Base-by-base conservation (phyloP, 2,888 invertebrate species). In the Mactromeris polynyma region DNA sequence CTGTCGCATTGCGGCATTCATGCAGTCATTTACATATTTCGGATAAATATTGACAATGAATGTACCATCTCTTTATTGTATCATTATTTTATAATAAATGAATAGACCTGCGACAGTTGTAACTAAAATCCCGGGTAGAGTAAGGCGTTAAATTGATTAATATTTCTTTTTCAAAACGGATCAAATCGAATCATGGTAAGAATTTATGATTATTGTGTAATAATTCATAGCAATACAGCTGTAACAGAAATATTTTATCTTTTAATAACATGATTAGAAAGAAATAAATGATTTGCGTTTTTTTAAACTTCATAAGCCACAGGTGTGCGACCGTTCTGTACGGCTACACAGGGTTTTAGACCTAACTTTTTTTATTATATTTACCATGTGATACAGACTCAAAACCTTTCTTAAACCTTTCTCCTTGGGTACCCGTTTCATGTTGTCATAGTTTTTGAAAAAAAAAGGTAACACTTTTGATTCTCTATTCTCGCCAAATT, bases 1-100 rank as follows among this genome's bases (percentile, higher is more conserved):
- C 84, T n/a, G 84, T 77, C 84, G 84, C 84, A 84, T 36, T 84
- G 84, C 84, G 84, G 84, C 26, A 42, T 33, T 73, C 19, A 31
- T 73, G 2, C 9, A 6, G n/a, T n/a, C 9, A 26, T 64, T n/a
- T 21, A 26, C 2, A 64, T 2, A 64, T 26, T n/a, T 64, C 58
- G 26, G 58, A 64, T 26, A 64, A 0, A 26, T 26, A n/a, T 26
- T 26, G 58, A 64, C 26, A 9, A 64, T 64, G 9, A 64, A 64
- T n/a, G 6, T n/a, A 7, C 26, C n/a, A 64, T 26, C 26, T 64
- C n/a, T 26, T 26, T 64, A 64, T 9, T 64, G n/a, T 26, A 64
- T 26, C n/a, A 26, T 26, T 26, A 26, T 26, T 46, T 26, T 64
- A 26, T 64, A 3, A 9, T n/a, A 64, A n/a, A 26, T 26, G 58